Base-by-base conservation (phyloP, 2,797 vertebrate species). In the Mastacembelus armatus region DNA sequence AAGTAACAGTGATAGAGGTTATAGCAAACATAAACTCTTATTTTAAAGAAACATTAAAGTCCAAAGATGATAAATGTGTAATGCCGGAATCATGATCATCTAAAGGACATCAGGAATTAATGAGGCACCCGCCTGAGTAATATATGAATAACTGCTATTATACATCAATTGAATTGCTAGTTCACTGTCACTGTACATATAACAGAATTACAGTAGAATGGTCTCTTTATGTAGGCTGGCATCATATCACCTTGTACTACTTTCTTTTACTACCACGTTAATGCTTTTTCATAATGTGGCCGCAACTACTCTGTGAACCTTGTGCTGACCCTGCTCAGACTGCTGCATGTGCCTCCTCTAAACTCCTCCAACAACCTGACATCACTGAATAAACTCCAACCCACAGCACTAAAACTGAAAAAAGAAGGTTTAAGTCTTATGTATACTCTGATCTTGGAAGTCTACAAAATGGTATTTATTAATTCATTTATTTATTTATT, bases 61-160 rank as follows among this genome's bases (percentile, higher is more conserved):
- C 33, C 27, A n/a, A 33, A 58, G 39, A 55, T 16, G 18, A 40
- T 9, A 19, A 10, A 27, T n/a, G n/a, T n/a, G 45, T 36, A 15
- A 16, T 35, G 22, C 29, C 5, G 36, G 36, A 69, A 32, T 48
- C 32, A 5, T 1, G 44, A 29, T 65, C 12, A 65, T 35, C 47
- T 38, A 11, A n/a, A 32, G 3, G n/a, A 24, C 21, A 35, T 54
- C 8, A 27, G 21, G 21, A 27, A 48, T 56, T 39, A 45, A 62
- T 57, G 2, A 64, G 65, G 10, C n/a, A n/a, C n/a, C n/a, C n/a
- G n/a, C n/a, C 24, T 54, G 22, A 68, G 27, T 78, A 65, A 65
- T 44, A n/a, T n/a, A n/a, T n/a, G n/a, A n/a, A n/a, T n/a, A n/a
- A n/a, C n/a, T n/a, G n/a, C n/a, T n/a, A n/a, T n/a, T n/a, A n/a